Evolutionary conservation across 2,113 vertebrate species (phyloP), one percentile per base, ranked within the genome.

Genomic region (Atherinomorus stipes): DNA sequence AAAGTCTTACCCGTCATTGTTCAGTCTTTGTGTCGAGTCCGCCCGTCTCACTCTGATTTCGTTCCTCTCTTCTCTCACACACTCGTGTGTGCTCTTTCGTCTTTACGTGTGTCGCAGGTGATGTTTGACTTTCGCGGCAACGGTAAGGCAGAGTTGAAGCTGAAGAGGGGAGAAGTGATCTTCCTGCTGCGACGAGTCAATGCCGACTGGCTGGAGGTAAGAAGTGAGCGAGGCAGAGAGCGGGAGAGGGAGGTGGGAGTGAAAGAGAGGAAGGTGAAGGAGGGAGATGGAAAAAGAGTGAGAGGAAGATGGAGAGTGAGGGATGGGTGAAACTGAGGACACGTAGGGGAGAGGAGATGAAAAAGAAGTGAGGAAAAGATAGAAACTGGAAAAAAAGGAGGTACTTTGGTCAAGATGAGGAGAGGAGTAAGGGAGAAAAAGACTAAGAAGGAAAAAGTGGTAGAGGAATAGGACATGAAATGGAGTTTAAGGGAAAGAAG

Each of bases 191-290:
- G 95, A 77, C 94, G 91, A 90, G 90, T 99, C 87, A 99, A 99
- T 87, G 93, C 94, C 52, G 96, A 99, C 87, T 99, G 98, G 98
- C 89, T 99, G 84, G 98, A 99, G 96, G 97, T 99, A 89, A 95
- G 93, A 83, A 75, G 53, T 21, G 81, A 80, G 84, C 73, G 84
- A 64, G 70, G 57, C 59, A 64, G 15, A 77, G 85, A 28, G 85
- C 71, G 70, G 51, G 81, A 64, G 78, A 83, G 83, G 59, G 64
- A 77, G 68, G 77, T 64, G 26, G 65, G 76, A 74, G 84, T 53
- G 58, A 74, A 65, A 83, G 90, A 80, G 50, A 49, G 63, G 73
- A 61, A 81, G 90, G 85, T 49, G 44, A 90, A 84, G 74, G 73
- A 40, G 79, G 60, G 68, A 73, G 75, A 34, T 34, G 49, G 60